Base-by-base conservation (phyloP, 1,140 invertebrate species). In the Odontomachus brunneus region DNA sequence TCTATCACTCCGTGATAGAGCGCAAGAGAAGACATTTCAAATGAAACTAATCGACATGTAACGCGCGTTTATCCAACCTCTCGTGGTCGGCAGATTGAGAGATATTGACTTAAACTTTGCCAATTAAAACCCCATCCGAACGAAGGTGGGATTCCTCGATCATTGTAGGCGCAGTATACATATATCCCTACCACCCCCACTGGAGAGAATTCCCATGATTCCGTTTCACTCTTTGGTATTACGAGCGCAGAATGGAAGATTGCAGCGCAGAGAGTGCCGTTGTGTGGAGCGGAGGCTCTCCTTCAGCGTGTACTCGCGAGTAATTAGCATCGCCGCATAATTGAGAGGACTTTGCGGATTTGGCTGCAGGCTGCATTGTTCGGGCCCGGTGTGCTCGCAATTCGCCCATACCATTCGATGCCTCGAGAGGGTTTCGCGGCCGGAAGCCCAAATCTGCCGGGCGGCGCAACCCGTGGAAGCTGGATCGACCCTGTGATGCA, bases 261-360 rank as follows among this genome's bases (percentile, higher is more conserved):
- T 51, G 55, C 53, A 67, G 57, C n/a, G 55, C 19, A 57, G 53
- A 66, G 62, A 67, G 76, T 57, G 60, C 59, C 60, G 83, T 85
- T 87, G 59, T 71, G 66, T 48, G 33, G 62, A 44, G 60, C 82
- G 86, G 59, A 82, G 73, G 66, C 51, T 84, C 84, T 88, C 88
- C 84, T 86, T 86, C 84, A 62, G 73, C 55, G 51, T 76, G 71
- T 80, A 86, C 86, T 91, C 65, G 80, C 86, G 83, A 90, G 85
- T 91, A 91, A 91, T 91, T 91, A 91, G 90, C 89, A 90, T 90
- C 85, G 85, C 84, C 85, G 89, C 86, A 90, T 90, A 91, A 91
- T 91, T 89, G 87, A 91, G 85, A 90, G 89, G 86, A 90, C 90
- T 91, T 89, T 86, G 83, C 75, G 78, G 82, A 84, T 87, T 74